Base-by-base conservation (phyloP, 2,113 vertebrate genomes). In the Microtus richardsoni region DNA sequence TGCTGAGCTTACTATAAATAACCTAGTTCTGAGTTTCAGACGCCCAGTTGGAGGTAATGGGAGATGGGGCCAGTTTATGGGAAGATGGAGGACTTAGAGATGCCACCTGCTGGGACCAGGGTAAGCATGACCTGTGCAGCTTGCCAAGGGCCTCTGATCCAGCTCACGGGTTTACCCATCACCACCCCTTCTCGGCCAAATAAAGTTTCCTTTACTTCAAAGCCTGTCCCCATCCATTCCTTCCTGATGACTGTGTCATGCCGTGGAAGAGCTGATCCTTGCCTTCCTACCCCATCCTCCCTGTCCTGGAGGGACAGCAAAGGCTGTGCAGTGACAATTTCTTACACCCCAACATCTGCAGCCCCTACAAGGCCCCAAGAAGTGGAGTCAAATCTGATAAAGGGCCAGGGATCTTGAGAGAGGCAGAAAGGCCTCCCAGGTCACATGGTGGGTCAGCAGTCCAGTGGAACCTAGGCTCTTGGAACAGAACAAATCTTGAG, bases 1-100 rank as follows among this genome's bases (percentile, higher is more conserved):
- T 21, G 30, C 33, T 66, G 75, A 39, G 44, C 70, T 87, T 66
- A 73, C 95, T 96, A 97, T 97, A 97, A 97, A 97, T 97, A 98
- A 70, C 73, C 92, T 87, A 86, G 94, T 74, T 92, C 89, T 54
- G 84, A 87, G 47, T 86, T 95, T 95, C 88, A 85, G 89, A 77
- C 41, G 66, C 58, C 64, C 66, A 41, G 3, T 71, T 64, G 33
- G 84, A 83, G 73, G 96, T 96, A 91, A 97, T 12, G n/a, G 77
- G 92, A 96, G 96, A 96, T 89, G 87, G 41, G 41, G 19, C 75
- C 91, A 33, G 82, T 78, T 83, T 86, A 78, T 28, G 41, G 28
- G 86, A 75, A 58, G 33, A 16, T 14, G 44, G 9, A 79, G 54
- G 41, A 14, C 39, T 88, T 73, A 52, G 70, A 91, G 60, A 70